A percentile compares a stretch with the other conserved stretches of the same genome.
phyloP scores from a whole-genome alignment of 2,888 invertebrate genomes.

The Formica aserva region DNA sequence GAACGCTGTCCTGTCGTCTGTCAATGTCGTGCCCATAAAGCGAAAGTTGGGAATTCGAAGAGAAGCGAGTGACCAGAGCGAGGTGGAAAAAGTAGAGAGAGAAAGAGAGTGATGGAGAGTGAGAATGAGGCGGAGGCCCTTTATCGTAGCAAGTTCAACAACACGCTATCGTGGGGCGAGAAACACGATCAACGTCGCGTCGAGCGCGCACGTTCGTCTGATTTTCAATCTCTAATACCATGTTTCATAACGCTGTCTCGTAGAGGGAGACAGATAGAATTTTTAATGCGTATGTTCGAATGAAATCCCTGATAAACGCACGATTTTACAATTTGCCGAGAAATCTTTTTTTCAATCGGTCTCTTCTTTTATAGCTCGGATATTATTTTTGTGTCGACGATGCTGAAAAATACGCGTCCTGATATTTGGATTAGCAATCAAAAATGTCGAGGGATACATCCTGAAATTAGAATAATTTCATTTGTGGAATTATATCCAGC shows the following conservation, averaged over 20 bases:
- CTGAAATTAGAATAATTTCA: conserved; percentile 47
- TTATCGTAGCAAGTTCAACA: conserved; percentile 75
- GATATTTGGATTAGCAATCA: neutral
- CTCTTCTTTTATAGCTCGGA: neutral
- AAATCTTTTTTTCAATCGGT: neutral
- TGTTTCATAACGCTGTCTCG: conserved; percentile 8
- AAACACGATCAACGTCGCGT: conserved; percentile 34
- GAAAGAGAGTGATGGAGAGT: neutral
- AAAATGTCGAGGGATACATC: conserved; percentile 30
- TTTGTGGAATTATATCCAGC: conserved; percentile 57
- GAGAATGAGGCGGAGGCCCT: conserved; percentile 48
- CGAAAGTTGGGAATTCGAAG: conserved; percentile 51
- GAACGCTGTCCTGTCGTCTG: neutral
- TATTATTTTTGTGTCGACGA: neutral
- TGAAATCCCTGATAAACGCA: neutral
- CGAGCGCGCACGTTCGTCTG: neutral
- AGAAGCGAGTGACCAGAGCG: conserved; percentile 42
- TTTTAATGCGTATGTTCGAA: neutral
- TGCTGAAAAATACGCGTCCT: neutral
- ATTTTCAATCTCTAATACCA: conserved; percentile 4
- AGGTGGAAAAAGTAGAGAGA: conserved; percentile 20
- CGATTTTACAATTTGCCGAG: neutral
- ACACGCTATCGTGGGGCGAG: conserved; percentile 69
- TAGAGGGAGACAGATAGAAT: neutral
- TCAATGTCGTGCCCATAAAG: neutral